Evolutionary conservation across 2,888 invertebrate genomes (phyloP).

Genomic region (Cataglyphis cursor): DNA sequence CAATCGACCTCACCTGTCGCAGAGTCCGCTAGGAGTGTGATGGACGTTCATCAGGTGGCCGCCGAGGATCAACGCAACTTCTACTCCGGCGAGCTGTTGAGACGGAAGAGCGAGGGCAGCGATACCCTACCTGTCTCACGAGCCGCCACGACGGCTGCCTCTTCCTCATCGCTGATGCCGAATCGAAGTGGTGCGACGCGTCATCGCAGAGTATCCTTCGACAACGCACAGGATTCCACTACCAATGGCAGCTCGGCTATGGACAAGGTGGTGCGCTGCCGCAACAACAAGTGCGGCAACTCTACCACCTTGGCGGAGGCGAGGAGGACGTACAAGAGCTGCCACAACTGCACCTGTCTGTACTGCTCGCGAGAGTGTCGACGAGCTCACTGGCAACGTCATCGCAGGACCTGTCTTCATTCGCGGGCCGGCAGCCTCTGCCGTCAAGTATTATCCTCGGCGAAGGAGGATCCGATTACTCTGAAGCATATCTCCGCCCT

Average conservation of each 20-base stretch:
- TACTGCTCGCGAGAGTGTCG: constrained; percentile 98
- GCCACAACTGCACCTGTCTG: constrained; percentile 97
- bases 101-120: constrained; percentile 90
- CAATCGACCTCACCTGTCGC: constrained; percentile 64
- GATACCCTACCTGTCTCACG: constrained; percentile 84
- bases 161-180: constrained; percentile 52
- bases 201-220: constrained; percentile 88
- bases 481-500: constrained; percentile 93
- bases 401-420: constrained; percentile 96
- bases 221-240: constrained; percentile 86
- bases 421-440: constrained; percentile 96
- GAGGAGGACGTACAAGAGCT: constrained; percentile 94
- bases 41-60: constrained; percentile 76
- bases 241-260: constrained; percentile 81
- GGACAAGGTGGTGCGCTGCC: constrained; percentile 90
- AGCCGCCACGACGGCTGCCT: constrained; percentile 57
- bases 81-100: constrained; percentile 84
- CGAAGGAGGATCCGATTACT: constrained; percentile 92
- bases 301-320: constrained; percentile 92
- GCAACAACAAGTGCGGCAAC: constrained; percentile 93
- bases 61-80: constrained; percentile 75
- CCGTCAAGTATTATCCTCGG: constrained; percentile 93
- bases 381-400: constrained; percentile 96
- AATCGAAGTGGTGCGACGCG: constrained; percentile 58
- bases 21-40: constrained; percentile 84